Evolutionary conservation across 1,140 invertebrate species (phyloP).

Genomic region (Drosophila nigromelanica): DNA sequence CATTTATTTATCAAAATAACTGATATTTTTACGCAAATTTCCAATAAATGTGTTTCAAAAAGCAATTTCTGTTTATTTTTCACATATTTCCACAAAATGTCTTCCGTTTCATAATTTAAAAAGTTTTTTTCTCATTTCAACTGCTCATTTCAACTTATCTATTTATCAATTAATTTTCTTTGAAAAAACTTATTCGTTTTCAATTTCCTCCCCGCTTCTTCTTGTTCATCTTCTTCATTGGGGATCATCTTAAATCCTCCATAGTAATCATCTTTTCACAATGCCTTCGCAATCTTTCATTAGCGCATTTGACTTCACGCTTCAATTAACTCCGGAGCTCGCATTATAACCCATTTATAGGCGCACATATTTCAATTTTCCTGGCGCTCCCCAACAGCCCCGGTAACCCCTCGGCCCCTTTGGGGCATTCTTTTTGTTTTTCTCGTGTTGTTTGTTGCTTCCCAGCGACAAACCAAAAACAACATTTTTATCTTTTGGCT

Average conservation of each 20-base stretch:
- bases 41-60: too few species aligned
- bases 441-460: conserved; percentile 55
- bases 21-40: too few species aligned
- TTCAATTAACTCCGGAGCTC: conserved; percentile 42
- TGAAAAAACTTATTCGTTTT: conserved; percentile 32
- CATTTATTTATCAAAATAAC: too few species aligned
- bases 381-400: conserved; percentile 5
- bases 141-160: conserved; percentile 36
- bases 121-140: conserved; percentile 17
- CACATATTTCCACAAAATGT: conserved; percentile 4
- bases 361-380: conserved; percentile 77
- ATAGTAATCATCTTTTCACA: conserved; percentile 40
- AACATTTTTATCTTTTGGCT: conserved; percentile 76
- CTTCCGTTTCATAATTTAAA: neutral
- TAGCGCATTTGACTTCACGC: conserved; percentile 53
- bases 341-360: conserved; percentile 72
- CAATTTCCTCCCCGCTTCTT: conserved; percentile 2
- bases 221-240: neutral
- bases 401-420: neutral
- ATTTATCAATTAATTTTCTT: conserved; percentile 40
- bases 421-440: neutral
- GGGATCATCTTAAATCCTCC: conserved; percentile 31
- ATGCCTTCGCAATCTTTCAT: conserved; percentile 52
- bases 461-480: conserved; percentile 47
- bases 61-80: conserved; percentile 2